phyloP scores from a whole-genome alignment of 2,888 invertebrate genomes.

The Drosophila pseudotakahashii region DNA sequence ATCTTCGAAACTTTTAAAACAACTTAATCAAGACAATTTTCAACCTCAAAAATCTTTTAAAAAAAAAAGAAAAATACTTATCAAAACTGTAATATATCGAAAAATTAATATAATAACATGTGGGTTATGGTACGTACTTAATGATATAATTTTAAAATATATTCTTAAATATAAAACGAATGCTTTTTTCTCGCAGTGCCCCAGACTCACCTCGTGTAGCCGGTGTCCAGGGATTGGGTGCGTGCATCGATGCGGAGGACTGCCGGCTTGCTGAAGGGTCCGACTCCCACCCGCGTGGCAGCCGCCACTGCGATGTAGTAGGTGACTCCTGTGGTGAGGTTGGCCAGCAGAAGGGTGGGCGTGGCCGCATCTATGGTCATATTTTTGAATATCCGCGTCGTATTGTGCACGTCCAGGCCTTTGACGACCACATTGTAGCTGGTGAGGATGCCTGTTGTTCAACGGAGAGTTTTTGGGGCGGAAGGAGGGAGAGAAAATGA shows the following conservation, averaged over 20 bases:
- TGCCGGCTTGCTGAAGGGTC: conserved; percentile 91
- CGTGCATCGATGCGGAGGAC: conserved; percentile 87
- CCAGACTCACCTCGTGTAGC: conserved; percentile 80
- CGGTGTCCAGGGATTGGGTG: conserved; percentile 85
- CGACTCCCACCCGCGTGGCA: conserved; percentile 91
- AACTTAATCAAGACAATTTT: too few relatives aligned
- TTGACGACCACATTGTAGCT: conserved; percentile 91
- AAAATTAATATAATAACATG: too few relatives aligned
- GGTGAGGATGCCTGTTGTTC: conserved; percentile 86
- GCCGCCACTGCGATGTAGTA: conserved; percentile 95
- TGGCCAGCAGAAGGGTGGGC: conserved; percentile 90
- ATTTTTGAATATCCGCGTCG: conserved; percentile 87
- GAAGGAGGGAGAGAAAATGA: conserved; percentile 39
- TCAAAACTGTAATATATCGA: too few relatives aligned
- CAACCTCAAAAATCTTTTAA: too few relatives aligned
- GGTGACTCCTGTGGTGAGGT: conserved; percentile 91
- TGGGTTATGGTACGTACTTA: too few relatives aligned
- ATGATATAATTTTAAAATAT: too few relatives aligned
- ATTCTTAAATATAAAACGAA: not conserved
- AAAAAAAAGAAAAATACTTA: too few relatives aligned
- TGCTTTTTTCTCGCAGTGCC: not conserved
- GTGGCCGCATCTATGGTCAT: conserved; percentile 90
- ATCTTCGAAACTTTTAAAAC: too few relatives aligned
- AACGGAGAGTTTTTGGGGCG: conserved; percentile 6
- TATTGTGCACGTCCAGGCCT: conserved; percentile 86